These are phyloP conservation scores for Acromyrmex heyeri DNA, from an alignment of 1,140 invertebrate species.

Conservation along the genomic window DNA sequence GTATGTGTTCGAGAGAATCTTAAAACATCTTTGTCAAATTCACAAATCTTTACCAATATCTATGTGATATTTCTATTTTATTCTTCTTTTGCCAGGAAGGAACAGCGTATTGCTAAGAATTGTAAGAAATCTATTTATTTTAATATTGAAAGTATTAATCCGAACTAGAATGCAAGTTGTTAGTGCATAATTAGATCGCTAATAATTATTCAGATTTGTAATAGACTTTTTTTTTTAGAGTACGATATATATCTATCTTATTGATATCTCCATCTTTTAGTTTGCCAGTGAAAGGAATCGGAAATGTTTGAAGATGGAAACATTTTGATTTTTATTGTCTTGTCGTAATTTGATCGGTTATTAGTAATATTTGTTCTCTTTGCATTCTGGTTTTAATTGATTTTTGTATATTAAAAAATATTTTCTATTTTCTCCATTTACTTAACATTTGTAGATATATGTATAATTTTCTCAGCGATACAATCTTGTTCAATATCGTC, in stretches of 20 bases:
- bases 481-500: background rate
- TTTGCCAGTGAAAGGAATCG: background rate
- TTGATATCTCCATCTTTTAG: background rate
- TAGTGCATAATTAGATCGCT: background rate
- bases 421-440: background rate
- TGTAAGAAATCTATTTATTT: constrained; percentile 10
- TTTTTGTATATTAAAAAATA: background rate
- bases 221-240: background rate
- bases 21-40: constrained; percentile 20
- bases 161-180: background rate
- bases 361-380: background rate
- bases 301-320: background rate
- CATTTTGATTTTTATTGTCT: background rate
- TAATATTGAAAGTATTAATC: background rate
- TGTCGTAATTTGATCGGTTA: background rate
- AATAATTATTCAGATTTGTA: background rate
- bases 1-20: background rate
- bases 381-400: background rate
- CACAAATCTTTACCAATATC: background rate
- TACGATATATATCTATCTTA: background rate
- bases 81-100: background rate
- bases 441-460: background rate
- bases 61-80: background rate
- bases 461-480: background rate
- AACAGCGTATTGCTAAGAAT: background rate